Percentiles rank a stretch among this genome's conserved stretches.
These are phyloP conservation scores for Leptestheria dahalacensis DNA, from an alignment of 1,140 invertebrate species.

Conservation along the genomic window DNA sequence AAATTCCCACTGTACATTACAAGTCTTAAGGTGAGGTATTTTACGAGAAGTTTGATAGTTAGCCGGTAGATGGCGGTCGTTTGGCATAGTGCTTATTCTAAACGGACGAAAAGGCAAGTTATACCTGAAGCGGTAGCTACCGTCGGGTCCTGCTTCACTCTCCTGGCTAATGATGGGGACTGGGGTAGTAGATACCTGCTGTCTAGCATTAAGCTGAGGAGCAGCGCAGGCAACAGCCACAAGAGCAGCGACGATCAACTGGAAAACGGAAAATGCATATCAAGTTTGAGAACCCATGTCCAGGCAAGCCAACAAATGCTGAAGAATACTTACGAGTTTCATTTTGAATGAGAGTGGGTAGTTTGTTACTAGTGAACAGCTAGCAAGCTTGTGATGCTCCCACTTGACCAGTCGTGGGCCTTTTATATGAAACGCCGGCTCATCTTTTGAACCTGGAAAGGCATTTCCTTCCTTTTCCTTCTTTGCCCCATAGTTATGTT, in stretches of 20 bases:
- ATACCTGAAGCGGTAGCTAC: slow-evolving; percentile 44
- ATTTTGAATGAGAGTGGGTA: not conserved
- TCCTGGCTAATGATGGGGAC: slow-evolving; percentile 46
- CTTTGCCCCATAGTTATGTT: not conserved
- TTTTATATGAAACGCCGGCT: not conserved
- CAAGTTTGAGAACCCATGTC: not conserved
- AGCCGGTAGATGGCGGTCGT: too few relatives aligned
- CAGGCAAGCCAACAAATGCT: too few relatives aligned
- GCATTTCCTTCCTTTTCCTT: not conserved
- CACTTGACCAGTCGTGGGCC: too few relatives aligned
- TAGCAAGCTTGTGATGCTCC: too few relatives aligned
- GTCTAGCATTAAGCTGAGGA: not conserved
- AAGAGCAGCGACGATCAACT: slow-evolving; percentile 10
- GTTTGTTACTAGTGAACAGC: not conserved
- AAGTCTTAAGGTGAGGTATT: too few relatives aligned
- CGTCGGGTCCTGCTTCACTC: slow-evolving; percentile 45
- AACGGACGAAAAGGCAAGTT: not conserved
- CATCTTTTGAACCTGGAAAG: too few relatives aligned
- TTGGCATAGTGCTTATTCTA: too few relatives aligned
- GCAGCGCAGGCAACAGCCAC: slow-evolving; percentile 3
- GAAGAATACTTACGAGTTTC: slow-evolving; percentile 4
- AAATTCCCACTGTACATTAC: too few relatives aligned
- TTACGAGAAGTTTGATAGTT: too few relatives aligned
- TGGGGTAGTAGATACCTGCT: slow-evolving; percentile 19
- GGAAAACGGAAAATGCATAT: not conserved